Conservation (phyloP, 2,113 vertebrate species). For the Percina caprodes region DNA sequence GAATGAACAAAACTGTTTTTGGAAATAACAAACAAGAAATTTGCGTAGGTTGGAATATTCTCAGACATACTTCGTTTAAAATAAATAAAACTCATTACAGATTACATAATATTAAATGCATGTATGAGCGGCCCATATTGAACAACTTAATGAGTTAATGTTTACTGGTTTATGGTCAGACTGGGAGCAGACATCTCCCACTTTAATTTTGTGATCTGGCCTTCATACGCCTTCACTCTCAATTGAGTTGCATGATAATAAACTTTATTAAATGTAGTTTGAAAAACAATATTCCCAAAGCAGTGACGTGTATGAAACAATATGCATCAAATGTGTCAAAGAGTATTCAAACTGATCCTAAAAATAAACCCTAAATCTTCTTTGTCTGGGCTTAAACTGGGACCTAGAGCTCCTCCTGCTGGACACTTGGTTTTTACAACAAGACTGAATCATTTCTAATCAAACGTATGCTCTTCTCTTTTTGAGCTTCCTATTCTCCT, state of each 20-base stretch:
- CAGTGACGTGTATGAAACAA: not conserved
- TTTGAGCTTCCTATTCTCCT: too few relatives aligned
- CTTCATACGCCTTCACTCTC: not conserved
- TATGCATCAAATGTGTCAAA: not conserved
- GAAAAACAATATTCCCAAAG: not conserved
- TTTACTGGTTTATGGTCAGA: not conserved
- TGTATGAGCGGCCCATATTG: too few relatives aligned
- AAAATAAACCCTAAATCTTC: conserved; percentile 2
- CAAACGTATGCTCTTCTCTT: too few relatives aligned
- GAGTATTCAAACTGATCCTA: not conserved
- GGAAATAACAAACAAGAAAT: too few relatives aligned
- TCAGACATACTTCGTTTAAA: too few relatives aligned
- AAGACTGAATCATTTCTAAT: not conserved
- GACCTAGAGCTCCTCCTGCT: conserved; percentile 40
- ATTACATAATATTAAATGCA: too few relatives aligned
- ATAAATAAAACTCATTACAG: too few relatives aligned
- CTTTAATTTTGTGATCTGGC: not conserved
- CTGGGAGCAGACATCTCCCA: not conserved
- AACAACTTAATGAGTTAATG: not conserved
- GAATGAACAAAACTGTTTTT: too few relatives aligned
- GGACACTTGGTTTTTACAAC: conserved; percentile 2
- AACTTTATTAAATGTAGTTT: not conserved
- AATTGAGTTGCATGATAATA: not conserved
- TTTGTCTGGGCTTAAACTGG: not conserved
- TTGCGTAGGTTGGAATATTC: too few relatives aligned